phyloP scores from a whole-genome alignment of 2,797 vertebrate species.

The Lutjanus argentimaculatus region DNA sequence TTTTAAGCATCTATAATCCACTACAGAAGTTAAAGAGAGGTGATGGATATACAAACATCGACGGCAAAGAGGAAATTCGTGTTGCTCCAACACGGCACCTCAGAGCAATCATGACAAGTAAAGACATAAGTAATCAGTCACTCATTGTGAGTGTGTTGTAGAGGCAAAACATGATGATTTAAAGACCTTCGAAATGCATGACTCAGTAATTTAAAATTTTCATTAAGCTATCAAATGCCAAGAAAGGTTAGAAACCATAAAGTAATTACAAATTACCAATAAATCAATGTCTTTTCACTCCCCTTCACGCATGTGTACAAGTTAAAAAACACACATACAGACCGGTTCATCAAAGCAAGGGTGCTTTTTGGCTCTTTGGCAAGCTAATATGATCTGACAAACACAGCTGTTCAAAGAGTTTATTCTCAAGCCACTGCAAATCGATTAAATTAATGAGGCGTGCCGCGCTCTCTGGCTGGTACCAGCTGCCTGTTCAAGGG shows the following conservation, averaged over 20 bases:
- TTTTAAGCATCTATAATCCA: conserved; percentile 70
- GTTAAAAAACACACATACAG: conserved; percentile 33
- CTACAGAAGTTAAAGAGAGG: conserved; percentile 38
- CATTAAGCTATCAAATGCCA: conserved; percentile 32
- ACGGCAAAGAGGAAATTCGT: conserved; percentile 27
- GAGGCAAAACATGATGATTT: neutral
- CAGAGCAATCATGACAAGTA: conserved; percentile 18
- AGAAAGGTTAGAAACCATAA: conserved; percentile 34
- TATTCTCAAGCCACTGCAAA: conserved; percentile 84
- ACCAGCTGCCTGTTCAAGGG: conserved; percentile 81
- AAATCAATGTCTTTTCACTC: conserved; percentile 39
- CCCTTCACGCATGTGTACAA: conserved; percentile 13
- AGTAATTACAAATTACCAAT: conserved; percentile 43
- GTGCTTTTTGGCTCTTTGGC: conserved; percentile 75
- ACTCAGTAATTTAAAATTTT: conserved; percentile 14
- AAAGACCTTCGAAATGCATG: conserved; percentile 19
- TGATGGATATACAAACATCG: conserved; percentile 38
- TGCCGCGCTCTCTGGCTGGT: conserved; percentile 76
- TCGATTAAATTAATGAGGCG: conserved; percentile 87
- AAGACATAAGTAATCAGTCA: conserved; percentile 21
- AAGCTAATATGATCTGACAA: conserved; percentile 83
- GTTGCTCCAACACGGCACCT: conserved; percentile 29
- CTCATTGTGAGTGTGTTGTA: neutral
- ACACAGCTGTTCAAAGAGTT: conserved; percentile 87
- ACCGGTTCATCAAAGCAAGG: conserved; percentile 63